phyloP scores from a whole-genome alignment of 2,113 vertebrate genomes.

The Gymnogyps californianus region DNA sequence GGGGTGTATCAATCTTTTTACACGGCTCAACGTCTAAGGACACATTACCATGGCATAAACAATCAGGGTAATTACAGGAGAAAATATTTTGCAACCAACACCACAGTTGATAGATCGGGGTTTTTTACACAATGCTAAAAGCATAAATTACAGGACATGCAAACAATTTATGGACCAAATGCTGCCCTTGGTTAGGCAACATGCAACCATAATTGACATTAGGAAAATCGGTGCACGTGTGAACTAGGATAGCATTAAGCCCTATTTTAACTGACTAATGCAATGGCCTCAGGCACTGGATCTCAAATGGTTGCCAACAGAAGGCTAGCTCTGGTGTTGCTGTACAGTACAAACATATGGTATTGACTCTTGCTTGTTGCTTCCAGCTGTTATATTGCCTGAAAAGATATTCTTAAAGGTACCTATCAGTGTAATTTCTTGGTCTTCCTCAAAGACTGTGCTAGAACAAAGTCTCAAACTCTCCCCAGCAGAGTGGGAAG shows the following conservation, averaged over 20 bases:
- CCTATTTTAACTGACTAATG: not conserved
- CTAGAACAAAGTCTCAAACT: not conserved
- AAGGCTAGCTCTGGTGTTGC: not conserved
- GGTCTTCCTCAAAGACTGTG: not conserved
- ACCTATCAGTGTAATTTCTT: not conserved
- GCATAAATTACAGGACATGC: constrained; percentile 8
- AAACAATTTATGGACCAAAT: not conserved
- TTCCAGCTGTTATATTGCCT: not conserved
- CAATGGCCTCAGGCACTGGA: not conserved
- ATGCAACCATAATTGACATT: not conserved
- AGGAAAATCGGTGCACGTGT: not conserved
- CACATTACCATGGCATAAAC: not conserved
- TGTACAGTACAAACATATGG: not conserved
- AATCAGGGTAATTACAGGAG: not conserved
- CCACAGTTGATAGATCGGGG: not conserved
- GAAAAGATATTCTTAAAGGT: not conserved
- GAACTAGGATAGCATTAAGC: not conserved
- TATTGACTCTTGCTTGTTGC: not conserved
- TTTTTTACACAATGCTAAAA: not conserved
- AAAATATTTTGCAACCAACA: constrained; percentile 34
- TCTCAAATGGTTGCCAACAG: not conserved
- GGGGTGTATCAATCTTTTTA: constrained; percentile 13
- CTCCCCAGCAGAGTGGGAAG: not conserved
- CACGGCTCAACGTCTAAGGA: not conserved
- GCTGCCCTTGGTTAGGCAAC: constrained; percentile 11